Conservation (phyloP, 1,140 invertebrate species). For the Drosophila lowei region DNA sequence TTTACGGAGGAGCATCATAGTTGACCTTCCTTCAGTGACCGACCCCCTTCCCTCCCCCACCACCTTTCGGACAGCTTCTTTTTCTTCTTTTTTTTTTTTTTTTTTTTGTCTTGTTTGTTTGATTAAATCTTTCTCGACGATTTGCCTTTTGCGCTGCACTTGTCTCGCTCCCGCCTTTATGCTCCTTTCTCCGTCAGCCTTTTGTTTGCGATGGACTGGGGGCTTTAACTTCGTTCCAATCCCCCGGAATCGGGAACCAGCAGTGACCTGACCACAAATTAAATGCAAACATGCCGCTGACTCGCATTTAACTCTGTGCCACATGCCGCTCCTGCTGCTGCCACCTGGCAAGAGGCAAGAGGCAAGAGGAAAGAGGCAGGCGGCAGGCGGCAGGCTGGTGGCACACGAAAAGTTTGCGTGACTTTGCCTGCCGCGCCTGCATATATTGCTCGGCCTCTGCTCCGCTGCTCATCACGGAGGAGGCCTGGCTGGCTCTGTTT, state of each 20-base stretch:
- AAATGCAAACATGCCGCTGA: conserved; percentile 51
- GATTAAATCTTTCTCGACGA: conserved; percentile 62
- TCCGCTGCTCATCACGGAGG: conserved; percentile 22
- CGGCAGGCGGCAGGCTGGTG: background rate
- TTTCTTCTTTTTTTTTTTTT: conserved; percentile 38
- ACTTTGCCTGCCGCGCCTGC: conserved; percentile 54
- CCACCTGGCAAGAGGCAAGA: conserved; percentile 25
- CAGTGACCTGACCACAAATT: conserved; percentile 45
- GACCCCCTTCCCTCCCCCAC: background rate
- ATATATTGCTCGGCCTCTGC: conserved; percentile 58
- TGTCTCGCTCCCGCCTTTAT: conserved; percentile 29
- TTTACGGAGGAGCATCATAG: conserved; percentile 14
- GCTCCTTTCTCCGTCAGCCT: conserved; percentile 20
- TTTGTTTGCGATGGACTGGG: conserved; percentile 39
- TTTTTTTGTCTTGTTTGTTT: conserved; percentile 38
- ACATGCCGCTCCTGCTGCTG: conserved; percentile 36
- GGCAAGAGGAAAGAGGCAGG: too few species aligned
- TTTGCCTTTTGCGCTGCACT: conserved; percentile 54
- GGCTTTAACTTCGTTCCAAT: conserved; percentile 17
- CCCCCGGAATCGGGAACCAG: background rate
- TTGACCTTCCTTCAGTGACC: conserved; percentile 29
- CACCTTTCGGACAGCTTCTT: conserved; percentile 12
- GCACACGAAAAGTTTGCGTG: conserved; percentile 55
- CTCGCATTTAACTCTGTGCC: conserved; percentile 22
- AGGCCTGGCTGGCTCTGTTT: conserved; percentile 5